phyloP scores from a whole-genome alignment of 2,888 invertebrate genomes.

The Lithodes maja region DNA sequence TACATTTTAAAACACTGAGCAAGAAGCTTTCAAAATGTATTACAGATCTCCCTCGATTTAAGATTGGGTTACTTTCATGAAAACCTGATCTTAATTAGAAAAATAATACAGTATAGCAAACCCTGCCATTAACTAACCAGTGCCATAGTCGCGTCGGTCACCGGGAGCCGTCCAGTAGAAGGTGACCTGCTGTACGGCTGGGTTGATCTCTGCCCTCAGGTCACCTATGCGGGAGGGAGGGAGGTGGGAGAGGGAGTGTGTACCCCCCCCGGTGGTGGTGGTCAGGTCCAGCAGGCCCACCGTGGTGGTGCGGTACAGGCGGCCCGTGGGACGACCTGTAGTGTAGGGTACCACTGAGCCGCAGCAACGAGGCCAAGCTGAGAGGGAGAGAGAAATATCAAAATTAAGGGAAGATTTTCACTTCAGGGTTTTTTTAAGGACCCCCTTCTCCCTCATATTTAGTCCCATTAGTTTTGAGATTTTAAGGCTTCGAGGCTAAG shows the following conservation, averaged over 20 bases:
- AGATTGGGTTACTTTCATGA: no score
- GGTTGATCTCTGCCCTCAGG: conserved; percentile 62
- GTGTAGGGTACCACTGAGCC: conserved; percentile 68
- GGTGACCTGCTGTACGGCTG: conserved; percentile 57
- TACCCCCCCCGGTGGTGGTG: conserved; percentile 26
- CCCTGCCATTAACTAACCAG: conserved; percentile 40
- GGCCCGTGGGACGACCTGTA: conserved; percentile 53
- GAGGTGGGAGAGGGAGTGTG: conserved; percentile 34
- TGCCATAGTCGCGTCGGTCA: conserved; percentile 62
- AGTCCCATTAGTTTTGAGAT: no score
- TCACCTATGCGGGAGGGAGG: conserved; percentile 67
- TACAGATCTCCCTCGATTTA: no score
- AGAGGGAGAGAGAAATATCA: no score
- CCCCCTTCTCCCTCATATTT: no score
- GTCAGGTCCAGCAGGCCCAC: conserved; percentile 66
- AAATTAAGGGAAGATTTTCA: no score
- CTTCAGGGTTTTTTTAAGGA: no score
- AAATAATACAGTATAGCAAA: no score
- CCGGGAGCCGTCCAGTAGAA: conserved; percentile 69
- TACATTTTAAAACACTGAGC: no score
- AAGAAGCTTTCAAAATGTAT: no score
- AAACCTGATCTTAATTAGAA: no score
- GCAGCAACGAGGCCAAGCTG: conserved; percentile 67
- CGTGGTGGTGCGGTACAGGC: conserved; percentile 59
- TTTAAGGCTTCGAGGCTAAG: no score